A percentile compares a stretch with the other conserved stretches of the same genome.
These are phyloP conservation scores for Holothuria scabra DNA, from an alignment of 53 echinoderm and acorn worm species.

Conservation along the genomic window DNA sequence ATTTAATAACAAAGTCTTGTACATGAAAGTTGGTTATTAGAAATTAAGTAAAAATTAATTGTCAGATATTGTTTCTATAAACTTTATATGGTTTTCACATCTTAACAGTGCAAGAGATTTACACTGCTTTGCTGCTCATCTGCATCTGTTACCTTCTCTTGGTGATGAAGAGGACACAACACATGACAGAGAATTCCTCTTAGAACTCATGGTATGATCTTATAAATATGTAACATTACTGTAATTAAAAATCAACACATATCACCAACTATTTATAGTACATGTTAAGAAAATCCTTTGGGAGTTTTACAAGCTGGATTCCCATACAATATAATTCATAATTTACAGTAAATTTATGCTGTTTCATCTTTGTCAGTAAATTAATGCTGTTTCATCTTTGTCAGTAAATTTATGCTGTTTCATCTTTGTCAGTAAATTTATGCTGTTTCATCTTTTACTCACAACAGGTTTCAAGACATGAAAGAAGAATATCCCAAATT, in stretches of 20 bases:
- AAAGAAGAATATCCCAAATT: conserved; percentile 90
- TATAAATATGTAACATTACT: not conserved
- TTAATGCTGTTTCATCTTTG: too few species aligned
- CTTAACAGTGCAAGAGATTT: conserved; percentile 72
- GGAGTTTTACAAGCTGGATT: too few species aligned
- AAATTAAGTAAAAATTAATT: too few species aligned
- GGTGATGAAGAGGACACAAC: conserved; percentile 68
- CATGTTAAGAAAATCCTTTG: not conserved
- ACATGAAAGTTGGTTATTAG: too few species aligned
- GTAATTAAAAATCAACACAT: too few species aligned
- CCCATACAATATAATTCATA: too few species aligned
- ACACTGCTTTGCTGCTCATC: conserved; percentile 85
- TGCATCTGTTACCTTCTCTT: conserved; percentile 80
- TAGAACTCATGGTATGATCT: conserved; percentile 83
- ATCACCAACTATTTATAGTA: not conserved
- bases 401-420: too few species aligned
- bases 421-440: too few species aligned
- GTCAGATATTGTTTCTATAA: too few species aligned
- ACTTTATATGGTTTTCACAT: not conserved
- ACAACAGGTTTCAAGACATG: conserved; percentile 83
- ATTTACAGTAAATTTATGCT: too few species aligned
- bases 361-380: too few species aligned
- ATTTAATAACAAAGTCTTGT: too few species aligned
- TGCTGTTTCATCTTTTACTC: not conserved
- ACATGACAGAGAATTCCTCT: conserved; percentile 69